Base-by-base conservation (phyloP, 30 jellyfish, hydroid and myxozoan species). In the Mastigias papua region DNA sequence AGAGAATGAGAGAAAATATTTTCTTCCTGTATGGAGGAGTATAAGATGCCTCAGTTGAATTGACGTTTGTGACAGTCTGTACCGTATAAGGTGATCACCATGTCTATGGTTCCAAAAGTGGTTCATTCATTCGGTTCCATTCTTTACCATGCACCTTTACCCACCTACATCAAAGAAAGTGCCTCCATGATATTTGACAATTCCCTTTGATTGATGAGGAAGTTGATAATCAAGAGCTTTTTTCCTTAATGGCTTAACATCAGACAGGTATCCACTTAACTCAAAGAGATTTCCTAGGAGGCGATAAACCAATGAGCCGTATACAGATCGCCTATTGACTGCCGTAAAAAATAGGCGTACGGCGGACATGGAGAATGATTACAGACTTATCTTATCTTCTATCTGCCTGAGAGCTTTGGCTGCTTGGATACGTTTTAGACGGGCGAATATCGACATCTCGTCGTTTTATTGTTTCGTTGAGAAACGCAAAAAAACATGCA, bases 201-300 rank as follows among this genome's bases (percentile, higher is more conserved):
- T 72, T 27, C 69, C 1, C 69, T n/a, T 30, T 72, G 81, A 20
- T 72, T 72, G 69, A 72, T 72, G 63, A 48, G 83, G 83, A 72
- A 34, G 83, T 72, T 26, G 61, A n/a, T 42, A 34, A 72, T 72
- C 63, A 26, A 72, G 48, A 61, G 34, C 66, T 31, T 68, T 68
- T 72, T 72, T 72, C 67, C 83, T 72, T 72, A 0, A 34, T 72
- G 63, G 46, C 63, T 34, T 28, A 7, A 32, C 42, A 37, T 33
- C 35, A 37, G 83, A 72, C 83, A 19, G 68, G 83, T 49, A 72
- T 34, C 25, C 34, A 8, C 48, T 72, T 72, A 72, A 33, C 80
- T 68, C 26, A 2, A 35, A 10, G 37, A 25, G 83, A 72, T 35
- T 72, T 72, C 83, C 83, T 72, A 72, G 83, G 35, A 34, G 34